phyloP scores from a whole-genome alignment of 2,888 invertebrate species.

The Idaea biselata region DNA sequence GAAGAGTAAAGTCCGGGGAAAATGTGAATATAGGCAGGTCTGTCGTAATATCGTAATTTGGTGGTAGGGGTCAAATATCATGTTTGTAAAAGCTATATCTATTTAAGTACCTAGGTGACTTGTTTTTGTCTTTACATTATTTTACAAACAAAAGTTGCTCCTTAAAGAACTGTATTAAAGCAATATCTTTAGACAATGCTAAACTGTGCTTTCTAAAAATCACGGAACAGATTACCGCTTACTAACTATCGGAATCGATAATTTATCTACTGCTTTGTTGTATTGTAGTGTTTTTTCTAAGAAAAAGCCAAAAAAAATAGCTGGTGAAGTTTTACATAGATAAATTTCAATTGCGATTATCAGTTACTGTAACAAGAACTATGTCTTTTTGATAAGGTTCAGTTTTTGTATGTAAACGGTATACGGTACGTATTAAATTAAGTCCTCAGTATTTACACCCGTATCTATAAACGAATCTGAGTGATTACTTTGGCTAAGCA shows the following conservation, averaged over 20 bases:
- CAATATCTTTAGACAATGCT: background rate
- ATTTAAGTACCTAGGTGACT: background rate
- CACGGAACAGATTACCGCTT: background rate
- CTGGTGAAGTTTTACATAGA: background rate
- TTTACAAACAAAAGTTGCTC: background rate
- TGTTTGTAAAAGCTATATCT: too few relatives aligned
- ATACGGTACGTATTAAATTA: too few relatives aligned
- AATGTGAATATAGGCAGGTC: too few relatives aligned
- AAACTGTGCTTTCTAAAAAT: too few relatives aligned
- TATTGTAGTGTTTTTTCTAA: too few relatives aligned
- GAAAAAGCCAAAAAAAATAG: background rate
- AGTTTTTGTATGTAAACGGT: background rate
- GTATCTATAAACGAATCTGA: too few relatives aligned
- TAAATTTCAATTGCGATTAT: background rate
- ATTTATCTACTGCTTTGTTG: too few relatives aligned
- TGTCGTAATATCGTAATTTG: too few relatives aligned
- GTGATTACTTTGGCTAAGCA: too few relatives aligned
- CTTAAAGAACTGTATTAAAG: background rate
- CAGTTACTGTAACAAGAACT: background rate
- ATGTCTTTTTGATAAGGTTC: background rate
- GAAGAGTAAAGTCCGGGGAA: too few relatives aligned
- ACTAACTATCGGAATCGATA: background rate
- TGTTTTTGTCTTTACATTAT: background rate
- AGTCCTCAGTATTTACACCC: too few relatives aligned
- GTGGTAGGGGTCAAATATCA: too few relatives aligned